A percentile compares a stretch with the other conserved stretches of the same genome.
Conservation (phyloP, 2,113 vertebrate genomes). For the Cepphus grylle region DNA sequence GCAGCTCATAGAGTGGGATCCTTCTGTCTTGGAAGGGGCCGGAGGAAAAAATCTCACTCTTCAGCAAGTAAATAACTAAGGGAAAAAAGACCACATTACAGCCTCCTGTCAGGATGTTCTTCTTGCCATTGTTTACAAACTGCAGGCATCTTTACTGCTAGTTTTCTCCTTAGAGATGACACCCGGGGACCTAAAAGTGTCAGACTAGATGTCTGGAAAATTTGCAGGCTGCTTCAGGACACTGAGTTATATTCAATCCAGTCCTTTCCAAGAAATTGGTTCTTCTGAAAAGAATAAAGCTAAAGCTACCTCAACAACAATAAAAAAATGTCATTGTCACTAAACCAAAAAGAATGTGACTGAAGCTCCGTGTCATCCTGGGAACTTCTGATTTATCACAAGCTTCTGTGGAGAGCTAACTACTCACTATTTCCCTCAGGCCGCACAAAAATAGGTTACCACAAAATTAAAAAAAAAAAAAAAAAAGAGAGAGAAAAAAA, state of each 20-base stretch:
- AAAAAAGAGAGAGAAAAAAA: neutral
- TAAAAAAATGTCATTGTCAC: slow-evolving; percentile 5
- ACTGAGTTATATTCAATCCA: slow-evolving; percentile 28
- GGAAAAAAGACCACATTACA: slow-evolving; percentile 33
- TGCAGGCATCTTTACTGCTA: slow-evolving; percentile 37
- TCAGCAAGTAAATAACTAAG: slow-evolving; percentile 39
- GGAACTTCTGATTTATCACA: neutral
- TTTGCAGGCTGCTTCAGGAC: slow-evolving; percentile 30
- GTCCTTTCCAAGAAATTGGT: slow-evolving; percentile 12
- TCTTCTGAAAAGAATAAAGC: neutral
- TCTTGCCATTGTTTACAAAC: slow-evolving; percentile 55
- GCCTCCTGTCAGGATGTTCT: slow-evolving; percentile 32
- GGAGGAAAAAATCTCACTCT: neutral
- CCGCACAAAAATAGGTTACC: neutral
- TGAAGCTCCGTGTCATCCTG: neutral
- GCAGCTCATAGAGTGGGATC: neutral
- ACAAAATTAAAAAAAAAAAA: neutral
- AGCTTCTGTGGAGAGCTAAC: neutral
- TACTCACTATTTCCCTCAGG: neutral
- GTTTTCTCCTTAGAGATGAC: slow-evolving; percentile 15
- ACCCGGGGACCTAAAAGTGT: slow-evolving; percentile 16
- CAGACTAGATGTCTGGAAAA: slow-evolving; percentile 52
- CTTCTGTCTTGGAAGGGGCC: neutral
- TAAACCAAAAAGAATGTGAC: neutral
- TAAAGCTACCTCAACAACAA: neutral